These are phyloP conservation scores for Hycleus cichorii DNA, from an alignment of 1,140 invertebrate genomes.

Conservation along the genomic window DNA sequence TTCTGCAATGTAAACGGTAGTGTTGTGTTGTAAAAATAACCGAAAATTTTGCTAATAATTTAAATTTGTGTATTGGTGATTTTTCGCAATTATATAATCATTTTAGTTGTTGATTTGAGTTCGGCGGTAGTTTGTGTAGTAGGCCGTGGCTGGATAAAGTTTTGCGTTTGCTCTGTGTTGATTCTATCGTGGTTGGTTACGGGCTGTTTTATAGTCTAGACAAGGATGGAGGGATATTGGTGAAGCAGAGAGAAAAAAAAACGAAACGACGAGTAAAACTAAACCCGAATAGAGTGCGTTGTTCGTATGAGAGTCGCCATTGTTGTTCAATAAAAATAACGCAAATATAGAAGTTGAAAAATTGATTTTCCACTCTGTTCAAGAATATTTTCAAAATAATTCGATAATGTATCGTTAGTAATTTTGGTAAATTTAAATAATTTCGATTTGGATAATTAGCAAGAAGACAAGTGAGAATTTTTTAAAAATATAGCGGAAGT, in stretches of 20 bases:
- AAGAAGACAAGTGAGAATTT: neutral
- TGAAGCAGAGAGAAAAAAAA: no score
- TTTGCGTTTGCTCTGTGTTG: slow-evolving; percentile 30
- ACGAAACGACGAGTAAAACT: neutral
- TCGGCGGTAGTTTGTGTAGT: neutral
- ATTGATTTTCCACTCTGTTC: neutral
- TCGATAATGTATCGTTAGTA: no score
- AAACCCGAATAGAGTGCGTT: slow-evolving; percentile 33
- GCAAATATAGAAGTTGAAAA: slow-evolving; percentile 5
- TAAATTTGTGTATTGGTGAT: neutral
- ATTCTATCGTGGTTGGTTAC: slow-evolving; percentile 16
- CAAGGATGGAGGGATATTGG: no score
- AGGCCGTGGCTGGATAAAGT: slow-evolving; percentile 22
- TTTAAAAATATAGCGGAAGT: neutral
- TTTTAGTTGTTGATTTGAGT: neutral
- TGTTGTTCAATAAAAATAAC: slow-evolving; percentile 35
- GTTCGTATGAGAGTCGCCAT: slow-evolving; percentile 36
- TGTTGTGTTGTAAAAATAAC: no score
- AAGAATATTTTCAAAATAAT: no score
- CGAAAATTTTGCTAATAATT: no score
- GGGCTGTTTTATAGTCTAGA: no score
- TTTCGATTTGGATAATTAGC: no score
- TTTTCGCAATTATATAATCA: neutral
- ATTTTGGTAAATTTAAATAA: no score
- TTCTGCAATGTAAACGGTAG: no score